These are phyloP conservation scores for Polydrusus tereticollis DNA, from an alignment of 2,888 invertebrate genomes.

Conservation along the genomic window DNA sequence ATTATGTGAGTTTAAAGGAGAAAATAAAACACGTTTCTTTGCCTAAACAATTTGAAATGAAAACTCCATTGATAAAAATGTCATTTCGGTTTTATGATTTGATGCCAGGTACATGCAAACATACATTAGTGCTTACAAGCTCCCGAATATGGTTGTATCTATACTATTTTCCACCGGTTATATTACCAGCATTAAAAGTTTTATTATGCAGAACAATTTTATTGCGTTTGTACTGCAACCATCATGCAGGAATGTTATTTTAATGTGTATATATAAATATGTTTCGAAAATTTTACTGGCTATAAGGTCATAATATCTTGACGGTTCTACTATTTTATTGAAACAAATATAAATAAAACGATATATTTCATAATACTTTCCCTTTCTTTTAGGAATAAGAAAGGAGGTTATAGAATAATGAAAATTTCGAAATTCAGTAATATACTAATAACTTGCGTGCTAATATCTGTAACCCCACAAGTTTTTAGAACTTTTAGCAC, in stretches of 20 bases:
- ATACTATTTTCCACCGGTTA: constrained; percentile 2
- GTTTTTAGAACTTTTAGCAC: too few relatives aligned
- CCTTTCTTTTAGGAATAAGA: too few relatives aligned
- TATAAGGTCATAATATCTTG: neutral
- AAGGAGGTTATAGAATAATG: too few relatives aligned
- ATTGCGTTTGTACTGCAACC: constrained; percentile 3
- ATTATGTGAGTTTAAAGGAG: too few relatives aligned
- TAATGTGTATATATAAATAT: constrained; percentile 4
- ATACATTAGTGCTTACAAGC: neutral
- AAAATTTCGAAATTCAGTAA: too few relatives aligned
- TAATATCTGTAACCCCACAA: too few relatives aligned
- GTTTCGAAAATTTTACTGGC: neutral
- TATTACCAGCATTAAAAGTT: neutral
- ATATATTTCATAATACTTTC: neutral
- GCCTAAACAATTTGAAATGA: neutral
- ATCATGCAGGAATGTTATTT: constrained; percentile 21
- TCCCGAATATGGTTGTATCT: neutral
- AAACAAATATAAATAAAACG: neutral
- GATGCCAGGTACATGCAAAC: neutral
- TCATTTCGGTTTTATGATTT: neutral
- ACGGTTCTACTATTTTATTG: neutral
- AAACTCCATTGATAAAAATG: constrained; percentile 47
- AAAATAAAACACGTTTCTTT: too few relatives aligned
- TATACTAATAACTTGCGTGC: too few relatives aligned
- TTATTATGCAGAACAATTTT: constrained; percentile 18